Evolutionary conservation across 2,797 vertebrate genomes (phyloP).

Genomic region (Onychomys leucogaster): DNA sequence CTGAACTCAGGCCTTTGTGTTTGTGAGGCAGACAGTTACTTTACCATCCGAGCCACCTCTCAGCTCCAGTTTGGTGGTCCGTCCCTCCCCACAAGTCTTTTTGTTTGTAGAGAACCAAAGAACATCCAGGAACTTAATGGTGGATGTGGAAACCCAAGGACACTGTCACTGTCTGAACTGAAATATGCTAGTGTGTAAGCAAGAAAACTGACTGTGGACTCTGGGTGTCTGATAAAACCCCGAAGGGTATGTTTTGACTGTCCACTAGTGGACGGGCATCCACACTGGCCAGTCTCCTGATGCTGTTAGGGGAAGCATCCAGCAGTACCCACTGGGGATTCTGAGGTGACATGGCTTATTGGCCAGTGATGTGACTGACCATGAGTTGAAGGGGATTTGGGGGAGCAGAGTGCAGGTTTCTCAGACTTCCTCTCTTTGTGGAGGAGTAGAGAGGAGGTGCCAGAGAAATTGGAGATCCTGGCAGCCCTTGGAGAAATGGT

Average conservation of each 20-base stretch:
- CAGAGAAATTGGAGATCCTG: background rate
- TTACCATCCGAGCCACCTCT: background rate
- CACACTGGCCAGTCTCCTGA: background rate
- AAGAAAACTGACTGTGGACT: background rate
- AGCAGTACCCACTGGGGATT: background rate
- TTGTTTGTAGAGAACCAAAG: conserved; percentile 41
- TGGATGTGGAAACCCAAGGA: background rate
- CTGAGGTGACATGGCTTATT: background rate
- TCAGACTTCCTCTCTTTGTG: conserved; percentile 12
- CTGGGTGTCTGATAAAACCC: background rate
- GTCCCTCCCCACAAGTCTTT: background rate
- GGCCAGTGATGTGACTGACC: background rate
- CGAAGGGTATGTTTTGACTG: background rate
- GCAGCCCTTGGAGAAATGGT: background rate
- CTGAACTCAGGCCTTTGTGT: background rate
- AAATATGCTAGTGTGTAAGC: background rate
- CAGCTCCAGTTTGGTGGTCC: background rate
- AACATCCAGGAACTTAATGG: background rate
- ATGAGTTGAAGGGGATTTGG: background rate
- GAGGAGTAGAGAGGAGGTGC: background rate
- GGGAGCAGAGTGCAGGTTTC: background rate
- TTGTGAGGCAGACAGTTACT: background rate
- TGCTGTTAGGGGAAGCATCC: background rate
- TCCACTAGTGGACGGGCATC: background rate
- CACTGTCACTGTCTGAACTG: background rate